Conservation (phyloP, 2,888 invertebrate species). For the Nomada hirtipes region DNA sequence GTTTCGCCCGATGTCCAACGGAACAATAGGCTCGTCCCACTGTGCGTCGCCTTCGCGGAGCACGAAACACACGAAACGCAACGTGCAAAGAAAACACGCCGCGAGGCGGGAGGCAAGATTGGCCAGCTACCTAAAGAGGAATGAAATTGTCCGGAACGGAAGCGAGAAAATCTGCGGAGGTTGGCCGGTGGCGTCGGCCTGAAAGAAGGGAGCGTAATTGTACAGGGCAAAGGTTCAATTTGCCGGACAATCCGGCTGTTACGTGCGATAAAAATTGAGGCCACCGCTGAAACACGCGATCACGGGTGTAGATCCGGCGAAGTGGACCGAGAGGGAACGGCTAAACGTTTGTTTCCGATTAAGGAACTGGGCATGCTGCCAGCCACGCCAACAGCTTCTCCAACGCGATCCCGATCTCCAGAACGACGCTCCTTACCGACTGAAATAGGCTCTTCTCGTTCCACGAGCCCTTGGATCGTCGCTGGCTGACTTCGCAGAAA, state of each 20-base stretch:
- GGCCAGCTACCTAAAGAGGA: conserved; percentile 1
- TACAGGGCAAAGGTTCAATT: conserved; percentile 40
- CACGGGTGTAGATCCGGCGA: background rate
- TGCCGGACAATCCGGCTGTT: conserved; percentile 39
- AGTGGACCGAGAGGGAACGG: background rate
- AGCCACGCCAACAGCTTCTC: conserved; percentile 21
- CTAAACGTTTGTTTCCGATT: conserved; percentile 59
- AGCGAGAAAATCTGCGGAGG: conserved; percentile 42
- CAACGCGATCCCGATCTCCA: conserved; percentile 36
- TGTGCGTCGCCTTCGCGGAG: too few species aligned
- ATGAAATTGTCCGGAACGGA: conserved; percentile 49
- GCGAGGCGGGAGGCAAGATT: conserved; percentile 16
- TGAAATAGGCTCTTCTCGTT: background rate
- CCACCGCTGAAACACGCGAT: conserved; percentile 5
- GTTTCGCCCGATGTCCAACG: too few species aligned
- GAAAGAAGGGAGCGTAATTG: conserved; percentile 34
- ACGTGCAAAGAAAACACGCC: background rate
- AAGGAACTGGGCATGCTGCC: conserved; percentile 51
- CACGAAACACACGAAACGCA: background rate
- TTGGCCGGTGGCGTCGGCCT: background rate
- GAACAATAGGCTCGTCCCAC: too few species aligned
- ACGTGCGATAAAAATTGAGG: conserved; percentile 50
- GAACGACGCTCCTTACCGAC: background rate
- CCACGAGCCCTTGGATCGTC: conserved; percentile 18
- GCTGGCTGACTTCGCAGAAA: conserved; percentile 51